Evolutionary conservation across 2,888 invertebrate genomes (phyloP), one percentile per base, ranked within the genome.

Genomic region (Parnassius apollo): DNA sequence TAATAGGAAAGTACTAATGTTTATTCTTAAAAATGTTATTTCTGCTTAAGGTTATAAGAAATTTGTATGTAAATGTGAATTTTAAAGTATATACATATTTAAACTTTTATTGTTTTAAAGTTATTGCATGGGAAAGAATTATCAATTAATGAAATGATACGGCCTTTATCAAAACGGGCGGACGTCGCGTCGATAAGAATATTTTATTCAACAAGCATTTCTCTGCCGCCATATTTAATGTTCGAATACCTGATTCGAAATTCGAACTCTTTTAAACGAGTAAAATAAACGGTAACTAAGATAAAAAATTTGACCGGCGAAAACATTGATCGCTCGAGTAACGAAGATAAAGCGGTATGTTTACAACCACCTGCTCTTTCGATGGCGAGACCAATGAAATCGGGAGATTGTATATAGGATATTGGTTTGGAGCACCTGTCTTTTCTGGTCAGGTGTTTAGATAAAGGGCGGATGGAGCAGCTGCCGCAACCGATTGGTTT

Each of bases 391-490:
- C 65, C 18, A 59, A 59, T 55, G 62, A 66, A 69, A 66, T 68
- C 66, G 67, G 55, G 60, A 65, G 69, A 68, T 67, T 69, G 69
- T 67, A 62, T 64, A 66, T 68, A 61, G 68, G 62, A 68, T 70
- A 72, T 73, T 65, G 73, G 74, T 76, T 71, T 64, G 69, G 69
- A 75, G 72, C 88, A 87, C 84, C 88, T 87, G 86, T 80, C 83
- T 77, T 75, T 77, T 76, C 72, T 68, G 75, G 78, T 79, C 84
- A 81, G 82, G 80, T 82, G 82, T 80, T 76, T 65, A 69, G 73
- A 69, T 71, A 72, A 72, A 68, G 70, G 82, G 75, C 73, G 50
- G 45, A 59, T 35, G n/a, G 49, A 42, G 56, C 64, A 64, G 64
- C 52, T 64, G 64, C 59, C 58, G 46, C 46, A n/a, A 49, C 13